Evolutionary conservation across 2,113 vertebrate species (phyloP), one percentile per base, ranked within the genome.

Genomic region (Zosterops hypoxanthus): DNA sequence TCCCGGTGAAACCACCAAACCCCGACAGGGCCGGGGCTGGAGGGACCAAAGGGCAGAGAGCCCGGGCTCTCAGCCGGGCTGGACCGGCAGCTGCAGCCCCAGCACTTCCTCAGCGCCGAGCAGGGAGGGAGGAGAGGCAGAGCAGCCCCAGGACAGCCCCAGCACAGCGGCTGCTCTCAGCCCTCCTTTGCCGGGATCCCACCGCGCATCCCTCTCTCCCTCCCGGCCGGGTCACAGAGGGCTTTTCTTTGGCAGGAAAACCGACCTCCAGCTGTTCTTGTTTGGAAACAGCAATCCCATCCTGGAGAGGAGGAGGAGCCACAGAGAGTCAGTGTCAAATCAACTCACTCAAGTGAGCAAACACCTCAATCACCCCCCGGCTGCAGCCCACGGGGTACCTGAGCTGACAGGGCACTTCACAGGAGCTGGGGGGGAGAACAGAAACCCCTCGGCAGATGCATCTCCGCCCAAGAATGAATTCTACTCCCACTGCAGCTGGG

Each of bases 161-260:
- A n/a, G 73, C 64, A 14, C 50, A 1, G 14, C 8, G 25, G 46
- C 59, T 36, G 77, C 50, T 33, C 31, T 52, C 9, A 14, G 28
- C 31, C 18, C 76, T 12, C 2, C 52, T 3, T 41, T 3, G 22
- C 42, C 1, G 4, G 61, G 6, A 36, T 13, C 47, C 15, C 21
- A 5, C 39, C 34, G 0, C 0, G 0, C 31, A 4, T n/a, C 41
- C 46, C 10, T n/a, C 41, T 20, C 10, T 65, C 33, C 44, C n/a
- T 36, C 79, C 78, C 36, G 2, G 10, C 18, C 1, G 1, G 24
- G 2, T 16, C 71, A 85, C 19, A 39, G 50, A 34, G 14, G 31
- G 44, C 14, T 81, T 13, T 2, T n/a, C 50, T 56, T 14, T 5
- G 34, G 29, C 44, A 59, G 42, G 4, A 39, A 81, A 66, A 34